Evolutionary conservation across 2,113 vertebrate species (phyloP).

Genomic region (Hirundichthys speculiger): DNA sequence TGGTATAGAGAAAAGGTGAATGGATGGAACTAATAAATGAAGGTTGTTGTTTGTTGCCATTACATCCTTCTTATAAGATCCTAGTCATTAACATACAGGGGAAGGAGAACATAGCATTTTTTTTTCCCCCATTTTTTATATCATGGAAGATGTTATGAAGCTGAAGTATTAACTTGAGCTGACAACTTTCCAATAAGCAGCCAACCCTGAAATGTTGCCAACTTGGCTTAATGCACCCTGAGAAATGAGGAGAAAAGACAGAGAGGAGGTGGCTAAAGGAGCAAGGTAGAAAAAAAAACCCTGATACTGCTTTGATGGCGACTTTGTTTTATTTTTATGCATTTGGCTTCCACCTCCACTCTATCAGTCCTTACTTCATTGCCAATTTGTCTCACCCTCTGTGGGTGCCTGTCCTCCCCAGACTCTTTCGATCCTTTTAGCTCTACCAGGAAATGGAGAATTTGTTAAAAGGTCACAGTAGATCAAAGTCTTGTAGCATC

Average conservation of each 20-base stretch:
- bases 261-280: conserved; percentile 3
- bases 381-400: conserved; percentile 45
- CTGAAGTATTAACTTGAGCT: conserved; percentile 56
- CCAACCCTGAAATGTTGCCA: conserved; percentile 65
- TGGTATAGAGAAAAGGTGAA: too few relatives aligned
- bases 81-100: too few relatives aligned
- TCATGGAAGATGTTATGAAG: conserved; percentile 47
- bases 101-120: too few relatives aligned
- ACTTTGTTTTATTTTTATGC: conserved; percentile 16
- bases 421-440: conserved; percentile 54
- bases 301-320: conserved; percentile 15
- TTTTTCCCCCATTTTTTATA: conserved; percentile 29
- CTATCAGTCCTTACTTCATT: conserved; percentile 29
- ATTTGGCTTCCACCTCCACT: conserved; percentile 11
- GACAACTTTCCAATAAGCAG: conserved; percentile 70
- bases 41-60: too few relatives aligned
- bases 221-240: conserved; percentile 42
- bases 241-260: conserved; percentile 47
- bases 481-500: conserved; percentile 76
- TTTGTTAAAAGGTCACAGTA: conserved; percentile 81
- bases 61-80: too few relatives aligned
- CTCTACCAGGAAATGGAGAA: conserved; percentile 74
- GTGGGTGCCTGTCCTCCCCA: conserved; percentile 34
- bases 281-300: neutral
- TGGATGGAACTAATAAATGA: too few relatives aligned